These are phyloP conservation scores for Rynchops niger DNA, from an alignment of 2,113 vertebrate genomes.

Conservation along the genomic window DNA sequence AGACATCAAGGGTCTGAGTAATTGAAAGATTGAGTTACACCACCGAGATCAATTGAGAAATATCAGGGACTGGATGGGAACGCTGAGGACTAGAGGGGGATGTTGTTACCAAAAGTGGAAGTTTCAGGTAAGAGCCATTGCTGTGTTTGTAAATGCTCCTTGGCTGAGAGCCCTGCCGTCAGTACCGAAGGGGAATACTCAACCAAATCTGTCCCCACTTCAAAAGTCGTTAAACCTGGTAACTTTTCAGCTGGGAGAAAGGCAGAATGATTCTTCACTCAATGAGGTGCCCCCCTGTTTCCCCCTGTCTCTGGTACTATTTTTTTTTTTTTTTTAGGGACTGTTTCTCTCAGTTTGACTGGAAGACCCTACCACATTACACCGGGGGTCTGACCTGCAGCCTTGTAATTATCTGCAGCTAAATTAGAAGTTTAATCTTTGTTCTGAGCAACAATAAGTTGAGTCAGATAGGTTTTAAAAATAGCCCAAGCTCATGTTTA, in stretches of 20 bases:
- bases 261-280: neutral
- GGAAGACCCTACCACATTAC: constrained; percentile 18
- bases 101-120: neutral
- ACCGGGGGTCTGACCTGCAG: constrained; percentile 53
- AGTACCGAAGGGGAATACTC: neutral
- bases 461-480: constrained; percentile 70
- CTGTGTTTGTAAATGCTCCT: neutral
- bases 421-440: constrained; percentile 73
- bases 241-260: neutral
- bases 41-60: constrained; percentile 29
- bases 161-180: neutral
- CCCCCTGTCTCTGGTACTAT: neutral
- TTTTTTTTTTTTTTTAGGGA: neutral
- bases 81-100: neutral
- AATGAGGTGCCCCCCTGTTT: neutral
- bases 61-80: constrained; percentile 14
- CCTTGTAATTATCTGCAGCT: constrained; percentile 64
- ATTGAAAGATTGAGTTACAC: constrained; percentile 59
- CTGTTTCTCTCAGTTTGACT: neutral
- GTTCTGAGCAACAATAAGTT: constrained; percentile 62
- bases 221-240: neutral
- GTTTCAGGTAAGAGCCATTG: neutral
- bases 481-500: constrained; percentile 59
- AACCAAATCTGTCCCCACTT: neutral
- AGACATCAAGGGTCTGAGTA: constrained; percentile 37